phyloP scores from a whole-genome alignment of 1,140 invertebrate genomes.

The Whitmania pigra region DNA sequence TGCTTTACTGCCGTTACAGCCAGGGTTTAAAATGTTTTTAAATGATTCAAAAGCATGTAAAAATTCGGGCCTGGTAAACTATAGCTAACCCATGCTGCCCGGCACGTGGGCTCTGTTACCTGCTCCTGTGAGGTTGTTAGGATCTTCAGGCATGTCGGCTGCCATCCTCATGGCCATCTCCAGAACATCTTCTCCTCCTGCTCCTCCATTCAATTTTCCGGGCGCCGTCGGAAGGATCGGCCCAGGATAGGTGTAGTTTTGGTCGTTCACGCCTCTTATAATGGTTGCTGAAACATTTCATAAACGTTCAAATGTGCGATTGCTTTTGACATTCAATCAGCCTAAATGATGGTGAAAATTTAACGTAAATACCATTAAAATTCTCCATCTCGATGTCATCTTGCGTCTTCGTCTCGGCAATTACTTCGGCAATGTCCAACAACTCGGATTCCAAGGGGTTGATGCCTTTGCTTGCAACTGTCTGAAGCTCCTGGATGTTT shows the following conservation, averaged over 20 bases:
- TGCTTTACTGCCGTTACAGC: too few relatives aligned
- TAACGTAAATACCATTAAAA: neutral
- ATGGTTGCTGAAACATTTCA: conserved; percentile 7
- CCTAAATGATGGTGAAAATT: too few relatives aligned
- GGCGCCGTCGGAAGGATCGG: neutral
- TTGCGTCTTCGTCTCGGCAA: neutral
- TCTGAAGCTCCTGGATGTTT: too few relatives aligned
- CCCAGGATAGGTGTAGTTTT: conserved; percentile 2
- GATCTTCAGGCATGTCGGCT: conserved; percentile 14
- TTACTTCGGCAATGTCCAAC: conserved; percentile 6
- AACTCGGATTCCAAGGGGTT: conserved; percentile 1
- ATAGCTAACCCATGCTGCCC: neutral
- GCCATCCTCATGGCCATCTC: conserved; percentile 15
- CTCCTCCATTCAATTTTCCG: neutral
- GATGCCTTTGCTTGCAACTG: too few relatives aligned
- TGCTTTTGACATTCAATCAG: too few relatives aligned
- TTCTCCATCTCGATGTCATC: neutral
- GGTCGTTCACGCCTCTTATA: conserved; percentile 2
- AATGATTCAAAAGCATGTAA: neutral
- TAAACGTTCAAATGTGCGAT: neutral
- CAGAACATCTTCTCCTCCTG: neutral
- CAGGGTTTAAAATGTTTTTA: too few relatives aligned
- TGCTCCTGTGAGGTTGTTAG: neutral
- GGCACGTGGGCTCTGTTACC: conserved; percentile 2
- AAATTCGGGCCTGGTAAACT: neutral